phyloP scores from a whole-genome alignment of 2,888 invertebrate genomes.

The Epirrhoe tristata region DNA sequence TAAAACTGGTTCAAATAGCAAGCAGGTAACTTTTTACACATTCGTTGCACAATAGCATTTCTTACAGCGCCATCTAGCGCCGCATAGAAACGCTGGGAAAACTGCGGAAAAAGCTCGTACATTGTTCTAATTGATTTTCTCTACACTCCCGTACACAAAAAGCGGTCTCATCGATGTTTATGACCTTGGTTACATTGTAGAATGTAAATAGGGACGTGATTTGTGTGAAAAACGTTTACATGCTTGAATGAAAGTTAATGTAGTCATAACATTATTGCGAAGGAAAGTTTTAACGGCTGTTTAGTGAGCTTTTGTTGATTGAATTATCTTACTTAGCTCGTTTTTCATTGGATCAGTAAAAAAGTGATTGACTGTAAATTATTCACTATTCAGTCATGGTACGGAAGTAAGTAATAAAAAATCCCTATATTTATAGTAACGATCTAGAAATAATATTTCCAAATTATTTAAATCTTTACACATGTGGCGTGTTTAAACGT shows the following conservation, averaged over 20 bases:
- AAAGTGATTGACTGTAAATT: too few species aligned
- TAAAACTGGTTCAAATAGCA: conserved; percentile 13
- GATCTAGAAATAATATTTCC: too few species aligned
- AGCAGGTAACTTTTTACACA: conserved; percentile 25
- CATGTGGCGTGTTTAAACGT: not conserved
- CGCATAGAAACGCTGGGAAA: conserved; percentile 71
- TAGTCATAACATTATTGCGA: not conserved
- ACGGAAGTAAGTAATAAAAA: too few species aligned
- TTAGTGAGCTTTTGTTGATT: not conserved
- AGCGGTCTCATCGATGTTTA: conserved; percentile 33
- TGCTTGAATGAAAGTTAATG: conserved; percentile 26
- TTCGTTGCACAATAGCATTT: conserved; percentile 38
- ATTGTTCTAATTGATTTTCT: conserved; percentile 50
- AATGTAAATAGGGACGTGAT: conserved; percentile 21
- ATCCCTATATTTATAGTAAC: too few species aligned
- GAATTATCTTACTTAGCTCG: too few species aligned
- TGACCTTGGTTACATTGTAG: conserved; percentile 46
- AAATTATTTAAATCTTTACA: not conserved
- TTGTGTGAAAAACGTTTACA: conserved; percentile 19
- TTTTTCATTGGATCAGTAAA: too few species aligned
- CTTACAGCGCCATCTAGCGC: conserved; percentile 67
- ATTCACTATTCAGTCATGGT: too few species aligned
- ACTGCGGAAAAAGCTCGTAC: conserved; percentile 53
- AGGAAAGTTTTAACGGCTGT: conserved; percentile 2
- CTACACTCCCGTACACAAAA: conserved; percentile 25